Evolutionary conservation across 2,113 vertebrate species (phyloP), one percentile per base, ranked within the genome.

Genomic region (Lutjanus erythropterus): DNA sequence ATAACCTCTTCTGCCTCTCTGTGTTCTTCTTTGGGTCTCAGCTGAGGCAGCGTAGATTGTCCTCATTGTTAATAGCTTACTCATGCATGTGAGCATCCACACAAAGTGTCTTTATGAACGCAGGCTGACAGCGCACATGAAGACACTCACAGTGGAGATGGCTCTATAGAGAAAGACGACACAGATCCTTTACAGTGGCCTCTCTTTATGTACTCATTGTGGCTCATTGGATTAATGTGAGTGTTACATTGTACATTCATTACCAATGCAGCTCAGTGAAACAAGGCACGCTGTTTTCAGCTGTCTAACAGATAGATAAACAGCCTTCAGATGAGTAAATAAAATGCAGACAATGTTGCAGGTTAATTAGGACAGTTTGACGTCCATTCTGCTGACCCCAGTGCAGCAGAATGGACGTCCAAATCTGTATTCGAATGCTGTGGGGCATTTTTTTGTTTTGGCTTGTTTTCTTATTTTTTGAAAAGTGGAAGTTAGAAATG

Each of bases 51-150:
- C 19, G 33, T 60, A 67, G 52, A 81, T 74, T 86, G 83, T 83
- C 31, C 84, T n/a, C 64, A 10, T 81, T 76, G 61, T 77, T 65
- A 88, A 86, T 81, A 78, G 83, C 79, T 82, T 50, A 86, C 83
- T 88, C 83, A 81, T 78, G 87, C 85, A 59, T 88, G 76, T 52
- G 71, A 59, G 56, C 62, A 35, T 25, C n/a, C 50, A 67, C 83
- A 89, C 78, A 87, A 46, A 83, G 78, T 79, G 16, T 80, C 76
- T 83, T 82, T 75, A 81, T 71, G 85, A 79, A 87, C 23, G 62
- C 44, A 41, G 47, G 86, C 81, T 78, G 84, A 80, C 68, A 42
- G 75, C 0, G 11, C 53, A 64, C 66, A 77, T 60, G 75, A 83
- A 86, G 44, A 86, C 78, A 69, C 72, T 67, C 44, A 23, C 71